Conservation (phyloP, 2,113 vertebrate genomes). For the Nerophis ophidion region DNA sequence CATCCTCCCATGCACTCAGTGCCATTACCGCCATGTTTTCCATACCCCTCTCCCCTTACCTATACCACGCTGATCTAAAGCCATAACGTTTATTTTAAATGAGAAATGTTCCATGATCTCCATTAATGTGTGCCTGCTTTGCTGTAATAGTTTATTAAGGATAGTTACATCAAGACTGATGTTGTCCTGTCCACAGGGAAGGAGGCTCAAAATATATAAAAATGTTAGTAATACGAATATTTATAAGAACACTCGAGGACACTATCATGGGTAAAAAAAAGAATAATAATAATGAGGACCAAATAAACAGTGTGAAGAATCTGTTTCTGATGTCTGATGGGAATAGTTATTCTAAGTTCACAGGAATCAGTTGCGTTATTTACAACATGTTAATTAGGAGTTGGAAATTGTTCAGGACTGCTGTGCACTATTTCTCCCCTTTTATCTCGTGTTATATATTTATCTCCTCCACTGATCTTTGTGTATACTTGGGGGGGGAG, state of each 20-base stretch:
- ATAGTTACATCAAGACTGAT: not conserved
- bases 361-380: not conserved
- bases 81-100: not conserved
- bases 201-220: no score
- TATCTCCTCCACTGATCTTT: slow-evolving; percentile 18
- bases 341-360: no score
- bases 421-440: slow-evolving; percentile 16
- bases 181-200: no score
- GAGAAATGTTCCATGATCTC: not conserved
- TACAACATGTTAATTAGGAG: slow-evolving; percentile 29
- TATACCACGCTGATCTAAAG: slow-evolving; percentile 14
- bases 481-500: not conserved
- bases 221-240: no score
- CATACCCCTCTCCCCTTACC: slow-evolving; percentile 30
- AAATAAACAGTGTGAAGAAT: no score
- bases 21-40: slow-evolving; percentile 23
- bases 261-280: no score
- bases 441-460: slow-evolving; percentile 37
- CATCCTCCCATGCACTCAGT: not conserved
- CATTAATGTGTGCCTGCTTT: not conserved
- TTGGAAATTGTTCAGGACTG: slow-evolving; percentile 28
- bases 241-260: no score
- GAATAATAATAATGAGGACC: no score
- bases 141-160: not conserved
- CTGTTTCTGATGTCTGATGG: no score